Evolutionary conservation across 2,888 invertebrate species (phyloP).

Genomic region (Agonopterix heracliana): DNA sequence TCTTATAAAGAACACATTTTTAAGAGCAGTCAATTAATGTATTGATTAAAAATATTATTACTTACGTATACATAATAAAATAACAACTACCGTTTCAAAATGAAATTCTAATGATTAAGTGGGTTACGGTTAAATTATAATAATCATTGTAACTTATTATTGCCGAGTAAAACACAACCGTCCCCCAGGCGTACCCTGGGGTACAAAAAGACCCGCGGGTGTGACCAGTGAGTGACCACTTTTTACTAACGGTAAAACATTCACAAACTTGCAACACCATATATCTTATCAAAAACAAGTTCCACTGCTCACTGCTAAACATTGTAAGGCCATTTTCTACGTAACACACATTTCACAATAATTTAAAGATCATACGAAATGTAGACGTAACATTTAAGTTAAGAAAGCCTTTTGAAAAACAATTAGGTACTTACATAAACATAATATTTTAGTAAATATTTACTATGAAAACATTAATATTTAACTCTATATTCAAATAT

Average conservation of each 20-base stretch:
- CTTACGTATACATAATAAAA: slow-evolving; percentile 7
- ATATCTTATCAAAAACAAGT: slow-evolving; percentile 25
- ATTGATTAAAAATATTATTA: slow-evolving; percentile 23
- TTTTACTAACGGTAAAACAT: slow-evolving; percentile 9
- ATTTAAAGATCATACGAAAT: slow-evolving; percentile 39
- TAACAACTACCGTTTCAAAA: slow-evolving; percentile 1
- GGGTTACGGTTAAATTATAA: slow-evolving; percentile 10
- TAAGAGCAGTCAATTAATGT: slow-evolving; percentile 63
- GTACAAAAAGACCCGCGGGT: not conserved
- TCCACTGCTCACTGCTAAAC: slow-evolving; percentile 18
- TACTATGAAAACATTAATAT: slow-evolving; percentile 54
- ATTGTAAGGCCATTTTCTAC: slow-evolving; percentile 40
- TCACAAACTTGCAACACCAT: slow-evolving; percentile 24
- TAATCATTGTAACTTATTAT: slow-evolving; percentile 18
- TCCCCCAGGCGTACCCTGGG: not conserved
- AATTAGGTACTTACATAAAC: slow-evolving; percentile 29
- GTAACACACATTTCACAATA: slow-evolving; percentile 41
- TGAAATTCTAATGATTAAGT: slow-evolving; percentile 14
- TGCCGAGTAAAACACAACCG: slow-evolving; percentile 33
- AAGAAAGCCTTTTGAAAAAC: slow-evolving; percentile 36
- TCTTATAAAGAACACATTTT: slow-evolving; percentile 66
- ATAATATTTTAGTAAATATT: slow-evolving; percentile 30
- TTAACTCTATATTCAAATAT: slow-evolving; percentile 53
- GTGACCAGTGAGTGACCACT: not conserved
- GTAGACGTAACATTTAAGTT: slow-evolving; percentile 38